Conservation (phyloP, 2,888 invertebrate genomes). For the Synanthedon tipuliformis region DNA sequence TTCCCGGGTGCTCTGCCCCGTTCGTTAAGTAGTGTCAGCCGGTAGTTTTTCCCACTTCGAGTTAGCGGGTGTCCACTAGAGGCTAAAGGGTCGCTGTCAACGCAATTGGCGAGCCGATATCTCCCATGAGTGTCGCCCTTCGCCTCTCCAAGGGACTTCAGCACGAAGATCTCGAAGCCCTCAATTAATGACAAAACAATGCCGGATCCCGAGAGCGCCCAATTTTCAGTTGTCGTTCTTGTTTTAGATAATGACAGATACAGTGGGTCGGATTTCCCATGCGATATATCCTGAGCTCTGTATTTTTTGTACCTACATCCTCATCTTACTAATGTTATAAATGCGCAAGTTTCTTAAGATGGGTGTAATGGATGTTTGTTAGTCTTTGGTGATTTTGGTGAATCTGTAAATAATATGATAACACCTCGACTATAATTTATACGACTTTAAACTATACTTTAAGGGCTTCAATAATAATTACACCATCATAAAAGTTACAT, state of each 20-base stretch:
- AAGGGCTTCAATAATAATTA: too few species aligned
- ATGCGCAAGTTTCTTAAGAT: too few species aligned
- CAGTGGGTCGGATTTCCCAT: conserved; percentile 46
- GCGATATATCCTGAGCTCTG: conserved; percentile 15
- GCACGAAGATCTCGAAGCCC: conserved; percentile 58
- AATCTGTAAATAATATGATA: too few species aligned
- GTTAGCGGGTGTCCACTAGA: conserved; percentile 39
- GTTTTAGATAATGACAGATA: conserved; percentile 59
- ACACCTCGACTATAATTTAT: too few species aligned
- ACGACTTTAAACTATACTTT: too few species aligned
- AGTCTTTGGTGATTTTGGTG: too few species aligned
- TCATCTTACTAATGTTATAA: too few species aligned
- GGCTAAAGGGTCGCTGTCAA: conserved; percentile 59
- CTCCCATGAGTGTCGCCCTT: conserved; percentile 60
- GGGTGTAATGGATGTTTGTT: too few species aligned
- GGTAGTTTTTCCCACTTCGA: conserved; percentile 68
- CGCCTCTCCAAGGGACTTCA: conserved; percentile 29
- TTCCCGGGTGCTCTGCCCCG: conserved; percentile 53
- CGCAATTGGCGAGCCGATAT: conserved; percentile 64
- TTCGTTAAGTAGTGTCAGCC: conserved; percentile 67
- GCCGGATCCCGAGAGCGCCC: conserved; percentile 39
- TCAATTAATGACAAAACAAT: conserved; percentile 65
- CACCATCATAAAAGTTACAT: too few species aligned
- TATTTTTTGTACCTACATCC: not conserved
- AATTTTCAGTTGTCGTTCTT: conserved; percentile 63